Conservation (phyloP, 2,888 invertebrate species). For the Dorcus parallelipipedus region DNA sequence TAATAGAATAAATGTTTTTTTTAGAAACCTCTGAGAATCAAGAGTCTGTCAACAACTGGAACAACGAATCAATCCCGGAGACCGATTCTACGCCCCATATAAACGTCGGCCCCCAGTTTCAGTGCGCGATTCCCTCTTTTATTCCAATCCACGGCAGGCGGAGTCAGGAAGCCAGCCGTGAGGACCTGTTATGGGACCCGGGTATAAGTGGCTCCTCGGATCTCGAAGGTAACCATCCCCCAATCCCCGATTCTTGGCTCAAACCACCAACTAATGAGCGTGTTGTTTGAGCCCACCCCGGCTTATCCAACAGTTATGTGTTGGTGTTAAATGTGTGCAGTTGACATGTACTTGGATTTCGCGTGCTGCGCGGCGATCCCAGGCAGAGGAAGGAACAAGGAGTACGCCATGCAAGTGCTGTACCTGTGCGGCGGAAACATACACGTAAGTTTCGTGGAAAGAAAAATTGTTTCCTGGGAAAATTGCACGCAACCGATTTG, state of each 20-base stretch:
- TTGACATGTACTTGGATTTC: constrained; percentile 91
- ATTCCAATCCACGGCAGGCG: constrained; percentile 48
- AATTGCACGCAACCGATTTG: background rate
- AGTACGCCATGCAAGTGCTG: constrained; percentile 86
- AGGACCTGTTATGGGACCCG: constrained; percentile 86
- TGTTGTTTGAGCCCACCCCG: constrained; percentile 36
- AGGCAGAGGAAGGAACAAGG: constrained; percentile 90
- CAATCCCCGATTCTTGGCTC: background rate
- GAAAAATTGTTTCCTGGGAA: background rate
- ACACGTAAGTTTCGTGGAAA: constrained; percentile 56
- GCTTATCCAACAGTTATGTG: constrained; percentile 35
- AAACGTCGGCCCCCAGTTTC: constrained; percentile 84
- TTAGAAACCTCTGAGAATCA: constrained; percentile 26
- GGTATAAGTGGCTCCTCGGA: constrained; percentile 70
- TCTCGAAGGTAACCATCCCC: constrained; percentile 62
- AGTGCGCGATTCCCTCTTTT: constrained; percentile 71
- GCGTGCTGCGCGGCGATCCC: constrained; percentile 94
- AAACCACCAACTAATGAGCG: constrained; percentile 15
- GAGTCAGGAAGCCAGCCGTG: constrained; percentile 55
- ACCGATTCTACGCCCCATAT: constrained; percentile 68
- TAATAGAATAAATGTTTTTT: background rate
- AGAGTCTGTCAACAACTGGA: constrained; percentile 38
- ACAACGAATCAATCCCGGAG: constrained; percentile 48
- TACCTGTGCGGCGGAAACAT: constrained; percentile 85
- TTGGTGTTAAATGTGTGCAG: constrained; percentile 52